Conservation (phyloP, 2,113 vertebrate species). For the Microtus montanus region DNA sequence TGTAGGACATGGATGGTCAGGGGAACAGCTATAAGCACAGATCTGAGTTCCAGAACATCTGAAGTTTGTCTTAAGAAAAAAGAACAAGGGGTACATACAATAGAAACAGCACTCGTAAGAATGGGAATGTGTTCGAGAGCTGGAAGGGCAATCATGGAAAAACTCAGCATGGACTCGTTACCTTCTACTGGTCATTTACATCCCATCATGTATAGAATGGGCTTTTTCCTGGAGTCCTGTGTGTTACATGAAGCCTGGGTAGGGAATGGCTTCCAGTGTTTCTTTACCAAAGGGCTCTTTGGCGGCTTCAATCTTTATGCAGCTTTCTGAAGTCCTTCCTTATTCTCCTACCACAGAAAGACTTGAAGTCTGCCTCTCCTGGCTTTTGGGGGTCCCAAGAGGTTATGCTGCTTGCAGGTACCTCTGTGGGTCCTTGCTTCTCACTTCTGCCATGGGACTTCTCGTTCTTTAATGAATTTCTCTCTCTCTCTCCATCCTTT, state of each 20-base stretch:
- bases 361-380: not conserved
- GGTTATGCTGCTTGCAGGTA: not conserved
- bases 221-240: too few species aligned
- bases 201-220: not conserved
- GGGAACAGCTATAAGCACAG: too few species aligned
- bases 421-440: not conserved
- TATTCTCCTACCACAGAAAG: not conserved
- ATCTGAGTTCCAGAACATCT: not conserved
- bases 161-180: not conserved
- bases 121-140: not conserved
- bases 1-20: not conserved
- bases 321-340: not conserved
- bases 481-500: too few species aligned
- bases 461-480: not conserved
- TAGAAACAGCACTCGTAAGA: not conserved
- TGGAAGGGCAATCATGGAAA: not conserved
- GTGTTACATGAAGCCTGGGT: not conserved
- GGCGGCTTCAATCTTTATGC: not conserved
- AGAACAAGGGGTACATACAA: not conserved
- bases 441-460: not conserved
- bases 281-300: not conserved
- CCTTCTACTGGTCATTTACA: not conserved
- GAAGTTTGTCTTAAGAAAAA: not conserved
- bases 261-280: not conserved
- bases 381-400: not conserved